These are phyloP conservation scores for Tragulus kanchil DNA, from an alignment of 2,113 vertebrate species.

Conservation along the genomic window DNA sequence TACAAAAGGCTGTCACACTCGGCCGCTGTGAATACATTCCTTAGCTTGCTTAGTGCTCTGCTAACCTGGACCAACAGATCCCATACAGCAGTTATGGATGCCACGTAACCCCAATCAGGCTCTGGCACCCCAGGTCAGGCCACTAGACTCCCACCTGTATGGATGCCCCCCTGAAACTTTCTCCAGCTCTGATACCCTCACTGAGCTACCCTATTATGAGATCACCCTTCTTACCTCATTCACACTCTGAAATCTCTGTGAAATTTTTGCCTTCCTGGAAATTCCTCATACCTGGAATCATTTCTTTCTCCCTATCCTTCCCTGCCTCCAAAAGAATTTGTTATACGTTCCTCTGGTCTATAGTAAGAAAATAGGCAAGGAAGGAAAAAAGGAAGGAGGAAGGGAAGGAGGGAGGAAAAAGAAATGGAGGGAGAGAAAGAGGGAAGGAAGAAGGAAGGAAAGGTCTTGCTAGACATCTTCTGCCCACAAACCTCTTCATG, in stretches of 20 bases:
- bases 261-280: neutral
- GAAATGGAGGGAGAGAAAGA: neutral
- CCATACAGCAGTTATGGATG: neutral
- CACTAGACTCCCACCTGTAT: neutral
- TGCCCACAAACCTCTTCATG: neutral
- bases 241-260: neutral
- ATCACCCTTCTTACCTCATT: neutral
- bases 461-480: neutral
- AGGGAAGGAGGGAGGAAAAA: neutral
- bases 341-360: neutral
- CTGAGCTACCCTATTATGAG: neutral
- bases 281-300: neutral
- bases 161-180: neutral
- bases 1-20: constrained; percentile 27
- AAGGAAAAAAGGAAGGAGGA: no score
- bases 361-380: neutral
- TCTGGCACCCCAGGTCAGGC: neutral
- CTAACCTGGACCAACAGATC: neutral
- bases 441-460: neutral
- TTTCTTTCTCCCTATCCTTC: neutral
- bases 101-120: neutral
- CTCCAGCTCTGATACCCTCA: accelerated
- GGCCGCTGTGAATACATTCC: neutral
- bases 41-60: neutral
- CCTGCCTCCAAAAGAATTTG: neutral